Evolutionary conservation across 2,888 invertebrate species (phyloP).

Genomic region (Agelastica alni): DNA sequence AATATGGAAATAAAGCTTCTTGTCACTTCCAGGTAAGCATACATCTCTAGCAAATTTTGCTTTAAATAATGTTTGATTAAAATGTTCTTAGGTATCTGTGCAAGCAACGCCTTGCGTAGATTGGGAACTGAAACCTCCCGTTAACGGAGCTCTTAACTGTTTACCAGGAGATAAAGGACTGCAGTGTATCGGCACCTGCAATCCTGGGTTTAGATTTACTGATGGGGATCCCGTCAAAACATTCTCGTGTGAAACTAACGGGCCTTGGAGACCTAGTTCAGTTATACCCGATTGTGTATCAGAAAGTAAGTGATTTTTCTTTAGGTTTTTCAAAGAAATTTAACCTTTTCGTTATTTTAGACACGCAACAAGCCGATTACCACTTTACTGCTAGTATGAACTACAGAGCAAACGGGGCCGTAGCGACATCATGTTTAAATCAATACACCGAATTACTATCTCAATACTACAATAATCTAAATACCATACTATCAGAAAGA

Average conservation of each 20-base stretch:
- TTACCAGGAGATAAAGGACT: slow-evolving; percentile 80
- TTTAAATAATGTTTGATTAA: no score
- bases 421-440: slow-evolving; percentile 79
- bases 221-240: slow-evolving; percentile 88
- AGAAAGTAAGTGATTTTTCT: slow-evolving; percentile 66
- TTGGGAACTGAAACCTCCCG: slow-evolving; percentile 89
- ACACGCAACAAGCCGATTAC: slow-evolving; percentile 93
- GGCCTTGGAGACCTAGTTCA: slow-evolving; percentile 83
- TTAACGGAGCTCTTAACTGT: slow-evolving; percentile 87
- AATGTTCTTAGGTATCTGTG: no score
- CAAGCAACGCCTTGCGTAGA: slow-evolving; percentile 93
- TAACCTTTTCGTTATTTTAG: slow-evolving; percentile 60
- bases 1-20: slow-evolving; percentile 83
- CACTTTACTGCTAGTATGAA: slow-evolving; percentile 85
- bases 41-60: no score
- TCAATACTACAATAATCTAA: slow-evolving; percentile 79
- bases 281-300: slow-evolving; percentile 95
- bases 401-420: slow-evolving; percentile 89
- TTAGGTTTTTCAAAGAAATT: neutral
- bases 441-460: slow-evolving; percentile 84
- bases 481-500: slow-evolving; percentile 82
- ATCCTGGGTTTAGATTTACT: slow-evolving; percentile 85
- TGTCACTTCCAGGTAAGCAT: slow-evolving; percentile 96
- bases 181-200: slow-evolving; percentile 89
- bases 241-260: slow-evolving; percentile 80